phyloP scores from a whole-genome alignment of 2,888 invertebrate genomes.

The Xanthia icteritia region DNA sequence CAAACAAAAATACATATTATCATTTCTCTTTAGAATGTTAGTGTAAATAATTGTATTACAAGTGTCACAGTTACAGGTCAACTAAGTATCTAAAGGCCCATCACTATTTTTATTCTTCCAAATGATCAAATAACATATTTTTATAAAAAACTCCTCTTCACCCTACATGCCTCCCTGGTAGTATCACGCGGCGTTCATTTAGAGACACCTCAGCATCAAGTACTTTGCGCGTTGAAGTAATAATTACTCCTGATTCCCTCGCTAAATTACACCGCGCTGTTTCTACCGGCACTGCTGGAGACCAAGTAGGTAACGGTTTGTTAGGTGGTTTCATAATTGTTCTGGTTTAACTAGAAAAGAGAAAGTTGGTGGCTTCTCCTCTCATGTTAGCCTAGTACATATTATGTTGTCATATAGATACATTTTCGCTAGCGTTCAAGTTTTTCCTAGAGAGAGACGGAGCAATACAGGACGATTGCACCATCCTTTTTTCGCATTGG shows the following conservation, averaged over 20 bases:
- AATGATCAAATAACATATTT: neutral
- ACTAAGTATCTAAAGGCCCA: neutral
- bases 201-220: conserved; percentile 62
- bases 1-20: no score
- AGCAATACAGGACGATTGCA: neutral
- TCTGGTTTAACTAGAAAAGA: neutral
- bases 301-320: conserved; percentile 16
- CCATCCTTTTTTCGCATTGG: neutral
- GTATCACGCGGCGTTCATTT: conserved; percentile 59
- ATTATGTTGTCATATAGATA: neutral
- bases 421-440: neutral
- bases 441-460: neutral
- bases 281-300: conserved; percentile 3
- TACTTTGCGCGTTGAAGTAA: conserved; percentile 66
- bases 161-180: conserved; percentile 46
- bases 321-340: conserved; percentile 23
- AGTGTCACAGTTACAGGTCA: neutral
- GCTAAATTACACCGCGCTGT: conserved; percentile 27
- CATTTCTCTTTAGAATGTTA: no score
- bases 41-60: neutral
- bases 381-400: conserved; percentile 10
- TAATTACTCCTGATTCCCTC: conserved; percentile 71
- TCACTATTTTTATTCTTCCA: neutral
- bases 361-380: neutral
- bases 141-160: neutral